phyloP scores from a whole-genome alignment of 1,140 invertebrate species.

The Cydia fagiglandana region DNA sequence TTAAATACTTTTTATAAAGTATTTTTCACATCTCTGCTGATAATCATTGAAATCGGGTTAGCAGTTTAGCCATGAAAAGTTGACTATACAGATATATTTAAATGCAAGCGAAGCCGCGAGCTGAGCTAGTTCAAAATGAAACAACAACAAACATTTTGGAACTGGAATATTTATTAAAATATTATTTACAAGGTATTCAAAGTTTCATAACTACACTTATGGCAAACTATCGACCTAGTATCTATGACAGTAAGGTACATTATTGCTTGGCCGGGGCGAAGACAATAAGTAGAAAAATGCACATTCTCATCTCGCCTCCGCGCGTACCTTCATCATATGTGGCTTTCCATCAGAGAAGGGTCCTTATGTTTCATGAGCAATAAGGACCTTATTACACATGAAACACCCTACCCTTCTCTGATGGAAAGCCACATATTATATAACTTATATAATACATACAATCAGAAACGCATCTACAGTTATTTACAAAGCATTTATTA shows the following conservation, averaged over 20 bases:
- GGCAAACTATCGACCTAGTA: constrained; percentile 18
- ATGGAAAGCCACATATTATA: background rate
- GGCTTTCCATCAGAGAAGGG: too few species aligned
- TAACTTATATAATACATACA: constrained; percentile 18
- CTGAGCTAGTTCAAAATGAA: background rate
- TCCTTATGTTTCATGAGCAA: too few species aligned
- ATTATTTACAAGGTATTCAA: constrained; percentile 26
- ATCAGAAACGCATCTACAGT: constrained; percentile 4
- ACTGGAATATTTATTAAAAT: constrained; percentile 31
- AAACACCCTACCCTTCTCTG: too few species aligned
- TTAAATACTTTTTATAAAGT: too few species aligned
- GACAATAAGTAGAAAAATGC: background rate
- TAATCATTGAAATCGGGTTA: too few species aligned
- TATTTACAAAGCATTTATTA: constrained; percentile 31
- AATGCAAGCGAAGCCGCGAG: too few species aligned
- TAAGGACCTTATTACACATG: too few species aligned
- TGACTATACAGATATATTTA: too few species aligned
- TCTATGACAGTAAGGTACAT: background rate
- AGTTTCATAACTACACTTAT: constrained; percentile 30
- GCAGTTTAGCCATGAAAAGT: too few species aligned
- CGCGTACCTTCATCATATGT: background rate
- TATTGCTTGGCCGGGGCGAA: background rate
- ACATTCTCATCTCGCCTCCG: background rate
- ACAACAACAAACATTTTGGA: constrained; percentile 22
- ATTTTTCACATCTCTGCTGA: too few species aligned